These are phyloP conservation scores for Tetramorium parvispinum DNA, from an alignment of 1,140 invertebrate genomes.

Conservation along the genomic window DNA sequence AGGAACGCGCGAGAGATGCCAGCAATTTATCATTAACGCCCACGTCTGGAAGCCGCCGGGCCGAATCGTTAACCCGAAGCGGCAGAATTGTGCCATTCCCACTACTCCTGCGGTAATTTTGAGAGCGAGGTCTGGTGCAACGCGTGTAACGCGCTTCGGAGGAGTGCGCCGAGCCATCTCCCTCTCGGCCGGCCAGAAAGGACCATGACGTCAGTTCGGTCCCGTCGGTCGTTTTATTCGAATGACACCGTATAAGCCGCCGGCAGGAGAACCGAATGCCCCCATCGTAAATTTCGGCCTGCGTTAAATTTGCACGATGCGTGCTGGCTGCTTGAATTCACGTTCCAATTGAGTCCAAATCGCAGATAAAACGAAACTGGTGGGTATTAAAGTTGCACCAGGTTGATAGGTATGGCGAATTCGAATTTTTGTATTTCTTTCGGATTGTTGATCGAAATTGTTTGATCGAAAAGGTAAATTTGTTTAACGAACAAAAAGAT, in stretches of 20 bases:
- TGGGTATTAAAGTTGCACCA: background rate
- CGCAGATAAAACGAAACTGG: background rate
- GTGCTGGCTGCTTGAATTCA: background rate
- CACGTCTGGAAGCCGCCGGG: constrained; percentile 60
- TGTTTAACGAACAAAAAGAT: background rate
- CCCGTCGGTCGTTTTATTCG: constrained; percentile 42
- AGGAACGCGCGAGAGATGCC: constrained; percentile 68
- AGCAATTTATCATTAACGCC: constrained; percentile 80
- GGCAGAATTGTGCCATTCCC: constrained; percentile 72
- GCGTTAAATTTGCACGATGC: constrained; percentile 12
- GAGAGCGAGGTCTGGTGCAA: constrained; percentile 57
- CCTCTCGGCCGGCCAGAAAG: constrained; percentile 56
- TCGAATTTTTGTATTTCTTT: background rate
- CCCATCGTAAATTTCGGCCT: constrained; percentile 39
- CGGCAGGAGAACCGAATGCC: constrained; percentile 14
- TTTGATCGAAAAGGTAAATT: background rate
- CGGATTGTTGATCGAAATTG: background rate
- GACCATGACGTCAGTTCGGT: constrained; percentile 62
- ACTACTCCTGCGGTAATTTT: constrained; percentile 68
- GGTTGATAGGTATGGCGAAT: background rate
- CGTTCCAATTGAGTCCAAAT: background rate
- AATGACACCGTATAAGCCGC: constrained; percentile 50
- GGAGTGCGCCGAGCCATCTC: constrained; percentile 21
- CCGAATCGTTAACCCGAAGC: constrained; percentile 75
- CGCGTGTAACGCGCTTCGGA: background rate